A percentile compares a stretch with the other conserved stretches of the same genome.
These are phyloP conservation scores for Leistus spinibarbis DNA, from an alignment of 2,888 invertebrate genomes.

Conservation along the genomic window DNA sequence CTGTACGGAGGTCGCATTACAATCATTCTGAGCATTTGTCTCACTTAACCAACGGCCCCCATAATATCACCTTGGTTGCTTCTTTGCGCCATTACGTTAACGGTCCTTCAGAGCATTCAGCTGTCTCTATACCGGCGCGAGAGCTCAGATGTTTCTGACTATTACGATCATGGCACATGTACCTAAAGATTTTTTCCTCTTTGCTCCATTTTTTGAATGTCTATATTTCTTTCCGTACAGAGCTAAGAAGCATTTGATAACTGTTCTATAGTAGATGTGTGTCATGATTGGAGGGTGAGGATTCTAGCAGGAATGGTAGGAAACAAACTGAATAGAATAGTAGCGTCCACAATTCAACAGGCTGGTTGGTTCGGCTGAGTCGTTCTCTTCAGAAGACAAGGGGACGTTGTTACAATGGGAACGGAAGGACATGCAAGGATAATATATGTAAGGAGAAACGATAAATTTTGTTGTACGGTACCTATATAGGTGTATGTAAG, in stretches of 20 bases:
- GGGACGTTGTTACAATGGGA: conserved; percentile 23
- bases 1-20: conserved; percentile 8
- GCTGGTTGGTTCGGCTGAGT: not conserved
- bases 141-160: conserved; percentile 14
- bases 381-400: conserved; percentile 11
- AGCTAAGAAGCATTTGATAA: not conserved
- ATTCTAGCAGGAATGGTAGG: conserved; percentile 1
- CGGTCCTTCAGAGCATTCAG: not conserved
- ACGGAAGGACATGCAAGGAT: conserved; percentile 38
- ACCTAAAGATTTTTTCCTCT: no score
- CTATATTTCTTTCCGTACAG: not conserved
- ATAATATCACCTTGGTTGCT: conserved; percentile 5
- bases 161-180: conserved; percentile 25
- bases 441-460: conserved; percentile 37
- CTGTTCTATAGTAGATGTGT: not conserved
- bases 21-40: conserved; percentile 20
- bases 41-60: conserved; percentile 10
- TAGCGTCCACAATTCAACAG: conserved; percentile 37
- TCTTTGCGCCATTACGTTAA: not conserved
- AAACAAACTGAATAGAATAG: conserved; percentile 28
- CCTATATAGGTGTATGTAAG: conserved; percentile 1
- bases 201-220: no score
- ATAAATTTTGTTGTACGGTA: conserved; percentile 23
- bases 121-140: not conserved
- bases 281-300: not conserved